These are phyloP conservation scores for Botrylloides violaceus DNA, from an alignment of 23 tunicate species.

Conservation along the genomic window DNA sequence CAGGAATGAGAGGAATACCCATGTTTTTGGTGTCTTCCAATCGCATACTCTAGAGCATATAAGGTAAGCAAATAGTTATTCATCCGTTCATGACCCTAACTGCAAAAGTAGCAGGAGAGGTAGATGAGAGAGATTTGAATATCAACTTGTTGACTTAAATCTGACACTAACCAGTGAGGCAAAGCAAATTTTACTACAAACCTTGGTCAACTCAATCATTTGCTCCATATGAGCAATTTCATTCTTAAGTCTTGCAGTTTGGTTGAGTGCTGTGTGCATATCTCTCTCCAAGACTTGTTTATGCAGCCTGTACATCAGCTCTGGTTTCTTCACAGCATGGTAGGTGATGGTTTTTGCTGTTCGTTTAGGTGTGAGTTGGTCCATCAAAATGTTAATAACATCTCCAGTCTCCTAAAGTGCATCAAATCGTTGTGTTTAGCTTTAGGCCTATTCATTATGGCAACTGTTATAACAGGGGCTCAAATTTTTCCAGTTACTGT, in stretches of 20 bases:
- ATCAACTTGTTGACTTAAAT: no score
- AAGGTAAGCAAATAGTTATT: no score
- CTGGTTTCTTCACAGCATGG: slow-evolving; percentile 62
- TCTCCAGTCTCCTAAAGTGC: slow-evolving; percentile 37
- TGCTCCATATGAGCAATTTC: slow-evolving; percentile 58
- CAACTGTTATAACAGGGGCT: no score
- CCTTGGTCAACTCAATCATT: slow-evolving; percentile 35
- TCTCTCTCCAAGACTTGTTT: slow-evolving; percentile 32
- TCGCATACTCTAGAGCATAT: no score
- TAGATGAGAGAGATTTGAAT: no score
- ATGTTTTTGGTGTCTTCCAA: no score
- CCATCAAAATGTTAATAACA: slow-evolving; percentile 49
- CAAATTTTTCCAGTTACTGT: no score
- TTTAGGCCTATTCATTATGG: not conserved
- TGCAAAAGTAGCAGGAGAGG: no score
- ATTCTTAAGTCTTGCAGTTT: slow-evolving; percentile 32
- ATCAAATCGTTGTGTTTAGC: not conserved
- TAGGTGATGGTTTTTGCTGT: slow-evolving; percentile 49
- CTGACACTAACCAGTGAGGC: no score
- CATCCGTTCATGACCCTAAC: no score
- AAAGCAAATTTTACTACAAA: slow-evolving; percentile 1
- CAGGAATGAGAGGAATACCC: not conserved
- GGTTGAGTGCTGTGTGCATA: slow-evolving; percentile 30
- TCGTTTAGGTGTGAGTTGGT: slow-evolving; percentile 26
- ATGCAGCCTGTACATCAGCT: slow-evolving; percentile 48